Evolutionary conservation across 2,797 vertebrate species (phyloP).

Genomic region (Anisognathus igniventris): DNA sequence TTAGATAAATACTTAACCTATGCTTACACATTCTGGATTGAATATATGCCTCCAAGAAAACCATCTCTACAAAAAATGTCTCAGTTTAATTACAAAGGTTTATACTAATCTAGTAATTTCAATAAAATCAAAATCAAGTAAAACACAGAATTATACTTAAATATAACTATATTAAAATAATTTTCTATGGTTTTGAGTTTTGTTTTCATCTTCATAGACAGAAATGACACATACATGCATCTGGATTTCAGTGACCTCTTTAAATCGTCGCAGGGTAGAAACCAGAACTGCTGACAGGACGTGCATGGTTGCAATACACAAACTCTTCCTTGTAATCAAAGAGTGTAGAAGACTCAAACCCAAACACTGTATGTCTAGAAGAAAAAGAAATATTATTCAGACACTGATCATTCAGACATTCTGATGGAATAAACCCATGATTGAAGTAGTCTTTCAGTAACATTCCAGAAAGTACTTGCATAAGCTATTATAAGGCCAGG

Average conservation of each 20-base stretch:
- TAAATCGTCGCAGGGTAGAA: conserved; percentile 80
- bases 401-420: not conserved
- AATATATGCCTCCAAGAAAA: not conserved
- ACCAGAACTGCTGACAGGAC: conserved; percentile 86
- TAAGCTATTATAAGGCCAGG: not conserved
- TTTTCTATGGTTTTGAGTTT: not conserved
- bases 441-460: not conserved
- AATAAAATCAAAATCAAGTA: not conserved
- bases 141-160: not conserved
- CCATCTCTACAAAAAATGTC: not conserved
- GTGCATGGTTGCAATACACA: conserved; percentile 82
- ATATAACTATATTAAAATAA: not conserved
- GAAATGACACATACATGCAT: conserved; percentile 76
- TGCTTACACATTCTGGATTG: not conserved
- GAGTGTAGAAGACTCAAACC: conserved; percentile 83
- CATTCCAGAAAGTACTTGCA: not conserved
- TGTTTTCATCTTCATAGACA: not conserved
- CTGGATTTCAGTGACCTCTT: conserved; percentile 80
- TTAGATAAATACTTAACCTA: not conserved
- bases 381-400: not conserved
- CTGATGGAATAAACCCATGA: not conserved
- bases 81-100: not conserved
- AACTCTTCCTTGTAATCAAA: conserved; percentile 85
- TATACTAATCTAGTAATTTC: not conserved
- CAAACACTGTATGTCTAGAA: conserved; percentile 88